phyloP scores from a whole-genome alignment of 1,140 invertebrate species.

The Uloborus diversus region DNA sequence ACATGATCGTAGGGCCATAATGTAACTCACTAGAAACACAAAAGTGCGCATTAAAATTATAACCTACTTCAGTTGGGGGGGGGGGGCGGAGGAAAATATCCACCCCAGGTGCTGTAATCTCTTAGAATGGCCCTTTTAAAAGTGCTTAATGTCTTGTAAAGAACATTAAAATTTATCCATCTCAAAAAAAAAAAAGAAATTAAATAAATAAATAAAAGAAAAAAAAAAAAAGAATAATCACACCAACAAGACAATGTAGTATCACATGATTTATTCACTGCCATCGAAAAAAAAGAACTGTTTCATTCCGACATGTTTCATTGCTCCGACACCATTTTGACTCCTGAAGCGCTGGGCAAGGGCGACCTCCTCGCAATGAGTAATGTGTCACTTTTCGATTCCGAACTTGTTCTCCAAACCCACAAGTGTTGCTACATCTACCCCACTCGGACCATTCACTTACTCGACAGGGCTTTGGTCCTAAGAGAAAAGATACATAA shows the following conservation, averaged over 20 bases:
- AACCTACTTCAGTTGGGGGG: too few relatives aligned
- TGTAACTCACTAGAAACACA: too few relatives aligned
- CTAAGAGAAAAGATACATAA: constrained; percentile 57
- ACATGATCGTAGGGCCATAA: too few relatives aligned
- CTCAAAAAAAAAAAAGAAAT: too few relatives aligned
- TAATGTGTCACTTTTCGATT: constrained; percentile 78
- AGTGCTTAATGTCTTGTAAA: too few relatives aligned
- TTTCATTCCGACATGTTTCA: constrained; percentile 69
- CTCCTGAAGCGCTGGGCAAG: constrained; percentile 82
- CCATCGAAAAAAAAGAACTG: constrained; percentile 31
- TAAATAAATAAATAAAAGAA: too few relatives aligned
- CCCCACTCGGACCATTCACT: constrained; percentile 87
- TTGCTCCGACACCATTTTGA: constrained; percentile 87
- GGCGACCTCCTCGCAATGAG: constrained; percentile 76
- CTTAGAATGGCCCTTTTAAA: too few relatives aligned
- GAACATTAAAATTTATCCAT: too few relatives aligned
- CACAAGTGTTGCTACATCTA: constrained; percentile 80
- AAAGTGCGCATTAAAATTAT: too few relatives aligned
- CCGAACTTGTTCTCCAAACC: constrained; percentile 84
- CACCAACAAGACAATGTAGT: background rate
- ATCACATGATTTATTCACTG: constrained; percentile 42
- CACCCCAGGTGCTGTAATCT: too few relatives aligned
- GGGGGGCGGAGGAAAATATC: too few relatives aligned
- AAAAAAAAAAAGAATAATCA: background rate
- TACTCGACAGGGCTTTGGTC: constrained; percentile 80